Evolutionary conservation across 2,113 vertebrate species (phyloP), one percentile per base, ranked within the genome.

Genomic region (Bos javanicus): DNA sequence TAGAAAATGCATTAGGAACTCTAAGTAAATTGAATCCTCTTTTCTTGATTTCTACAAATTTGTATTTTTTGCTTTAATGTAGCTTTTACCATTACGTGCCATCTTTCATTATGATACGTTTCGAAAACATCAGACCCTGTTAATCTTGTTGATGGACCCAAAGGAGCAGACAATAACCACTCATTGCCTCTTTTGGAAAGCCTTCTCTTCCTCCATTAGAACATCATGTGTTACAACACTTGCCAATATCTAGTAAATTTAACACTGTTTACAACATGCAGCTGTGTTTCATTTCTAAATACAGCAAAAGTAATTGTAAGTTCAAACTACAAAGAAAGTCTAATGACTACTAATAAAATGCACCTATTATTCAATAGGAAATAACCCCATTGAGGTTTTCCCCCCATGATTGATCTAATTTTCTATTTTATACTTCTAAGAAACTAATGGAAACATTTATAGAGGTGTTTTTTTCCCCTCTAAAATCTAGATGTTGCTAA

Each of bases 201-300:
- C 81, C 25, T 91, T 86, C 15, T 28, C 52, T 97, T 87, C 78
- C n/a, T 89, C 46, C 78, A 46, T 87, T 30, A 86, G 60, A 21
- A 84, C 46, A 78, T 93, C 78, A 19, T 96, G 89, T 50, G 54
- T 59, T 74, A 25, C 46, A 78, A 76, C 84, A 62, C 62, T 98
- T 97, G 93, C 88, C 74, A 94, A 90, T 56, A 88, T 89, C 80
- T 87, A 76, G 93, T 83, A 91, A 95, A 94, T 97, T 97, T 82
- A 91, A 92, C 90, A 93, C 71, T 84, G 91, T 97, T 98, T 97
- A 98, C 80, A 94, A 84, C 87, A 43, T 67, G 71, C 95, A 98
- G 97, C 93, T 97, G 95, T 91, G 89, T 74, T 95, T 94, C 86
- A 54, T 94, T 85, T 62, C 86, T 97, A 94, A 97, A 26, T 91